Base-by-base conservation (phyloP, 1,140 invertebrate species). In the Maniola jurtina region DNA sequence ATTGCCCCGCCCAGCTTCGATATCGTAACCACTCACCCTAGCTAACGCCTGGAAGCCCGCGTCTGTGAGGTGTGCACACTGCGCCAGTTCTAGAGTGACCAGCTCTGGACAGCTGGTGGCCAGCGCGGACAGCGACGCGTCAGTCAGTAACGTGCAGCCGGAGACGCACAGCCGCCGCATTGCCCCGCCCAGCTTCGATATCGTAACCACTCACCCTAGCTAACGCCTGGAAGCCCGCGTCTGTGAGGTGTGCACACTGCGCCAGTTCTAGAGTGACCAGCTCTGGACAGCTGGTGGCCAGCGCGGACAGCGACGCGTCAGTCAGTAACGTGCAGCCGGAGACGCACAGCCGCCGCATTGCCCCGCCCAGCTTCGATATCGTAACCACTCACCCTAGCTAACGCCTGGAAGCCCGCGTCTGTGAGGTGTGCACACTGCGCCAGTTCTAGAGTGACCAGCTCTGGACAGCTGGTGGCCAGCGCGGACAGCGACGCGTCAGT, bases 51-150 rank as follows among this genome's bases (percentile, higher is more conserved):
- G 97, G 92, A 99, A 99, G 61, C 98, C 99, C 71, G 94, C 94
- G 88, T 99, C 99, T 16, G 98, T 99, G 77, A 99, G 98, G 77
- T 97, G 97, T 57, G 95, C 95, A 91, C 99, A 99, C 63, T 96
- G 95, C 25, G 98, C 97, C 70, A 99, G 96, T 92, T 99, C 98
- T 59, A 99, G 92, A 6, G 98, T 98, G 79, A 94, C 96, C 63
- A 99, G 93, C 66, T 95, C 93, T 36, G 94, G 95, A 91, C 97
- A 99, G 83, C 95, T 94, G 83, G 96, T 95, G 57, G 97, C 97
- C 56, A 99, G 87, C 33, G 97, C 94, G 71, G 96, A 92, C 48
- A 99, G 92, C 35, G 97, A 93, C 35, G 94, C 92, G 92, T 99
- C 99, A 36, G 98, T 99, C 45, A 99, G 92, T 73, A 97, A 95